Evolutionary conservation across 2,797 vertebrate genomes (phyloP), one percentile per base, ranked within the genome.

Genomic region (Sebastes elongatus): DNA sequence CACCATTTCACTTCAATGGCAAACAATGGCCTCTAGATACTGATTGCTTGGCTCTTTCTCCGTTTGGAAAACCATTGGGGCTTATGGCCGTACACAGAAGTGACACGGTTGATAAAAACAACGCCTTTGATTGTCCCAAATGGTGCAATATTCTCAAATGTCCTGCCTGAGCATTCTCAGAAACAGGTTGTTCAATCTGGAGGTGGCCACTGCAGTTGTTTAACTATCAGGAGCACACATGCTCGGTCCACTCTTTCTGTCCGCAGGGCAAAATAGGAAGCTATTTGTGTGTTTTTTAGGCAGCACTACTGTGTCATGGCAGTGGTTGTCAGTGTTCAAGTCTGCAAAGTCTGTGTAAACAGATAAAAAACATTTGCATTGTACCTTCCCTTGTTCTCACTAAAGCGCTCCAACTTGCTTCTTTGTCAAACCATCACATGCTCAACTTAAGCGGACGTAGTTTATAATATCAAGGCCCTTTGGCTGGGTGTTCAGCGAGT

Each of bases 1-100:
- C 16, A 35, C 23, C 66, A 80, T 82, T 75, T 67, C 70, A 63
- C 11, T 73, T 80, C 55, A 63, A 86, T 70, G n/a, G 13, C 33
- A 72, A 61, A 66, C 55, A 82, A 27, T 57, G 14, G 62, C 60
- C 33, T 71, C 30, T 14, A 23, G 27, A 72, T 72, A 35, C 76
- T 62, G 76, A 72, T 42, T 72, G 46, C 52, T 52, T 33, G 27
- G 2, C 7, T 28, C 2, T 73, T 62, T 28, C 32, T 9, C 72
- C 10, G 0, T 66, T 23, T 5, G 7, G 11, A 33, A 42, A 42
- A 42, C 14, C 28, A 69, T n/a, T 55, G 20, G 28, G 18, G n/a
- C 62, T 0, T 28, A 2, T 72, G 62, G 33, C 18, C 3, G 5
- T 22, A 62, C 35, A 57, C 23, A 62, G n/a, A 76, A 25, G 67